These are phyloP conservation scores for Gambusia holbrooki DNA, from an alignment of 2,113 vertebrate genomes.

Conservation along the genomic window DNA sequence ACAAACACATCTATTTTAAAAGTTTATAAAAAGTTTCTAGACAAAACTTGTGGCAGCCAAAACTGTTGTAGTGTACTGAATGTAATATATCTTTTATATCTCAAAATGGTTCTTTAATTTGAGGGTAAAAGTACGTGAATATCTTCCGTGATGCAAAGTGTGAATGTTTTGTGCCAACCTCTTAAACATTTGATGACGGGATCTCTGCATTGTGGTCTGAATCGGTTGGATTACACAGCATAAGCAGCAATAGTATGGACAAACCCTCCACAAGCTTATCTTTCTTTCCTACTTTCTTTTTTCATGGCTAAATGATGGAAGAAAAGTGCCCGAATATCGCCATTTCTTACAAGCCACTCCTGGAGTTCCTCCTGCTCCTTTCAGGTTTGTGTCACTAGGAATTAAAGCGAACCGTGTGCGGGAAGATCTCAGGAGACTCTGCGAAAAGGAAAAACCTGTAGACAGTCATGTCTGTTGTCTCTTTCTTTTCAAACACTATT, in stretches of 20 bases:
- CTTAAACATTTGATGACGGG: too few species aligned
- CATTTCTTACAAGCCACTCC: constrained; percentile 2
- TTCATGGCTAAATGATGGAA: too few species aligned
- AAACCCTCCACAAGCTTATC: background rate
- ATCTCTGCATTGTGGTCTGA: background rate
- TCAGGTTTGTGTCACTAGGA: constrained; percentile 49
- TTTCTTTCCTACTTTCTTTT: background rate
- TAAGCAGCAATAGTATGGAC: background rate
- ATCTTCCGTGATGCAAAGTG: background rate
- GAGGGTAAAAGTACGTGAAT: background rate
- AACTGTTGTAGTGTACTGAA: too few species aligned
- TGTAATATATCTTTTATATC: too few species aligned
- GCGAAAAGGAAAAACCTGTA: constrained; percentile 17
- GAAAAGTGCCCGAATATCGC: background rate
- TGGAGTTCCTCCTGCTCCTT: constrained; percentile 16
- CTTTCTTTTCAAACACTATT: constrained; percentile 22
- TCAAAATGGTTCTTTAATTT: background rate
- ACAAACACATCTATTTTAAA: too few species aligned
- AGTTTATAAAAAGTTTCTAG: too few species aligned
- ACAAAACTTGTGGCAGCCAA: too few species aligned
- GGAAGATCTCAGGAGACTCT: constrained; percentile 32
- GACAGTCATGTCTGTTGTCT: constrained; percentile 31
- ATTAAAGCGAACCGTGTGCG: constrained; percentile 39
- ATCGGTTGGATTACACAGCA: background rate
- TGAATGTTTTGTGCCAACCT: background rate